These are phyloP conservation scores for Bombus haemorrhoidalis DNA, from an alignment of 1,140 invertebrate genomes.

Conservation along the genomic window DNA sequence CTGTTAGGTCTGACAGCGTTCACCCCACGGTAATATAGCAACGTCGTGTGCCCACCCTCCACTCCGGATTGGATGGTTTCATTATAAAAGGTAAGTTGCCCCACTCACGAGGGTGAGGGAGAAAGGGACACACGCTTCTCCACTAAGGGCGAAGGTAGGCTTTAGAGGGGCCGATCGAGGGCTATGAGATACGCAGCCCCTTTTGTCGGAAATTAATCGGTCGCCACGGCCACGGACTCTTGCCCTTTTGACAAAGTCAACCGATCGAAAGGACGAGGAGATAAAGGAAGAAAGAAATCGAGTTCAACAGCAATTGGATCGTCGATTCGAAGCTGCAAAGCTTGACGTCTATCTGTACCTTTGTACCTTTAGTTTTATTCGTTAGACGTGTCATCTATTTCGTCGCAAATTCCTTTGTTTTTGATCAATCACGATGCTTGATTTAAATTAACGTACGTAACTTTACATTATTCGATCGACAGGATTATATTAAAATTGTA, in stretches of 20 bases:
- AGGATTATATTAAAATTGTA: no score
- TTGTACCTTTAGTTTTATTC: no score
- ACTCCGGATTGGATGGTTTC: slow-evolving; percentile 60
- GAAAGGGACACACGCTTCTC: slow-evolving; percentile 33
- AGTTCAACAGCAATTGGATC: background rate
- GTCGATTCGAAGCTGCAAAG: no score
- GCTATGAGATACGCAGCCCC: slow-evolving; percentile 57
- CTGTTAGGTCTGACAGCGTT: background rate
- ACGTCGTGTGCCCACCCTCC: slow-evolving; percentile 52
- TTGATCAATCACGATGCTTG: fast-evolving
- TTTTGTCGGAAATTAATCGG: slow-evolving; percentile 67
- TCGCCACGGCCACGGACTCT: slow-evolving; percentile 48
- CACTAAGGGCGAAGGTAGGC: slow-evolving; percentile 58
- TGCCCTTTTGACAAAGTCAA: slow-evolving; percentile 38
- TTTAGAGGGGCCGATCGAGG: slow-evolving; percentile 63
- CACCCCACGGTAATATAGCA: slow-evolving; percentile 55
- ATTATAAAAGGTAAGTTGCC: slow-evolving; percentile 14
- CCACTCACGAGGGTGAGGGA: slow-evolving; percentile 6
- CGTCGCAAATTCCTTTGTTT: no score
- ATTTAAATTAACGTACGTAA: no score
- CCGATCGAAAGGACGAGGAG: background rate
- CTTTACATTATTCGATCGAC: no score
- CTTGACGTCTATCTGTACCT: no score
- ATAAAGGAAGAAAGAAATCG: background rate
- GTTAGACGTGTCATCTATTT: no score